Conservation (phyloP, 2,797 vertebrate species). For the Coreius guichenoti region DNA sequence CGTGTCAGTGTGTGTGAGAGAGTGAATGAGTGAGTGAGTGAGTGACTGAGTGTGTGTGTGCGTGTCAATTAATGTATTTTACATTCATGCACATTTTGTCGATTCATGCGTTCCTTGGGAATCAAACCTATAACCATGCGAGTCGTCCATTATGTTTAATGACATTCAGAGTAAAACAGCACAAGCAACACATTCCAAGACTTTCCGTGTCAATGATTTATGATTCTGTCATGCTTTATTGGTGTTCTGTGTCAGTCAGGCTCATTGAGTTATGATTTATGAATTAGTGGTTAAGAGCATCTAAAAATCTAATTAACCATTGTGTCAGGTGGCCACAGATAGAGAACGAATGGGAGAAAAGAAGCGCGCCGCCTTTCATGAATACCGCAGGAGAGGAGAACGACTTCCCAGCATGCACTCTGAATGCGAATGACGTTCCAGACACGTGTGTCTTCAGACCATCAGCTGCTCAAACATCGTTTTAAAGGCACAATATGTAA, state of each 20-base stretch:
- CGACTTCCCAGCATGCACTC: neutral
- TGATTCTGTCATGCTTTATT: conserved; percentile 23
- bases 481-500: too few relatives aligned
- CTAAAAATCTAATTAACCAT: conserved; percentile 4
- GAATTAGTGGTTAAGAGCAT: conserved; percentile 12
- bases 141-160: neutral
- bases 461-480: too few relatives aligned
- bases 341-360: neutral
- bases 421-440: neutral
- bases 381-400: neutral
- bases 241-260: conserved; percentile 58
- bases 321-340: neutral
- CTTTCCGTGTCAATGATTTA: conserved; percentile 32
- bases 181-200: neutral
- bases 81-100: neutral
- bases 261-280: conserved; percentile 26
- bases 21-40: too few relatives aligned
- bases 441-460: neutral
- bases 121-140: neutral
- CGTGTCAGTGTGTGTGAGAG: too few relatives aligned
- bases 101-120: neutral
- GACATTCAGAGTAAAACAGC: neutral
- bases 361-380: neutral
- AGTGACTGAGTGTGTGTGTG: too few relatives aligned
- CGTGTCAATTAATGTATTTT: neutral